A percentile compares a stretch with the other conserved stretches of the same genome.
Evolutionary conservation across 2,888 invertebrate species (phyloP).

Genomic region (Acrobasis repandana): DNA sequence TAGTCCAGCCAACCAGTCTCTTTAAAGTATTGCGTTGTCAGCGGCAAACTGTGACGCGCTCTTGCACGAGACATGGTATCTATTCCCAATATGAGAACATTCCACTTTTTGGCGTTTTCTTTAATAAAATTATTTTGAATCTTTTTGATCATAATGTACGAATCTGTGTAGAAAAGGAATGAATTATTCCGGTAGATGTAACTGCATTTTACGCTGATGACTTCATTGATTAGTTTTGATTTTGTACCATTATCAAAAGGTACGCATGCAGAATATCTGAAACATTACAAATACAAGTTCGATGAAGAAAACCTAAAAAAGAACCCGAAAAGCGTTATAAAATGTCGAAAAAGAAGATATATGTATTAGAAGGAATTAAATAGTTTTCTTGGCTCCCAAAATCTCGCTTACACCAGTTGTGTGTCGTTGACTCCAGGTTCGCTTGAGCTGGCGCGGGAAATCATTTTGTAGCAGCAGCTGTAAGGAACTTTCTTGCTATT

Average conservation of each 20-base stretch:
- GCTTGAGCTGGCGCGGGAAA: conserved; percentile 32
- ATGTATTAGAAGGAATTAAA: too few species aligned
- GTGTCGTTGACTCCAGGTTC: conserved; percentile 39
- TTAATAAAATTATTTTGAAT: conserved; percentile 2
- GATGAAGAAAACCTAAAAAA: background rate
- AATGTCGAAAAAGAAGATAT: too few species aligned
- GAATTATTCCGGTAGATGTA: conserved; percentile 23
- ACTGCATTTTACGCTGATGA: conserved; percentile 49
- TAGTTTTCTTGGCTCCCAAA: too few species aligned
- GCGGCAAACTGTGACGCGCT: conserved; percentile 88
- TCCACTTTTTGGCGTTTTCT: conserved; percentile 44
- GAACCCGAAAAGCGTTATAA: too few species aligned
- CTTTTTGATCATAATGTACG: conserved; percentile 51
- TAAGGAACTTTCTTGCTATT: conserved; percentile 34
- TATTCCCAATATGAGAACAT: conserved; percentile 90
- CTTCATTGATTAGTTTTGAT: conserved; percentile 43
- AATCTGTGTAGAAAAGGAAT: conserved; percentile 47
- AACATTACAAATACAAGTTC: conserved; percentile 32
- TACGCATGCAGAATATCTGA: conserved; percentile 42
- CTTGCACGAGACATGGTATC: conserved; percentile 92
- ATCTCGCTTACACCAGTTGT: conserved; percentile 43
- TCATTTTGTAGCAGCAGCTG: conserved; percentile 54
- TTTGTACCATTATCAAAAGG: conserved; percentile 45
- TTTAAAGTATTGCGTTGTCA: conserved; percentile 85
- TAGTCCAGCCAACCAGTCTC: conserved; percentile 87